Evolutionary conservation across 1,140 invertebrate genomes (phyloP).

Genomic region (Ceratosolen solmsi): DNA sequence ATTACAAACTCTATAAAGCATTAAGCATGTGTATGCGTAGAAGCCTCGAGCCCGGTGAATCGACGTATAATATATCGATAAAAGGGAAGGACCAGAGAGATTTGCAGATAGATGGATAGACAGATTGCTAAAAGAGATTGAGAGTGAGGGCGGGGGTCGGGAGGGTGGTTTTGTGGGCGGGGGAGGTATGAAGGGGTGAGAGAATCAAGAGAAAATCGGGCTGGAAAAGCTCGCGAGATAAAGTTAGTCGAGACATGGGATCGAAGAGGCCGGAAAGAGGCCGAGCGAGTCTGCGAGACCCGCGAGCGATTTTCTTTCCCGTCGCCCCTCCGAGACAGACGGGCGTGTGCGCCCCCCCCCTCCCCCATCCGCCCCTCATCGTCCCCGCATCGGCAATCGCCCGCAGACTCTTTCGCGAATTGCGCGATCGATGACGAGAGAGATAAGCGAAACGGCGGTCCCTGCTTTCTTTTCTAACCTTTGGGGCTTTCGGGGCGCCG

Average conservation of each 20-base stretch:
- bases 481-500: neutral
- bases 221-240: slow-evolving; percentile 37
- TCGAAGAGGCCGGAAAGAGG: slow-evolving; percentile 46
- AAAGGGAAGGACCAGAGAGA: neutral
- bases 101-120: neutral
- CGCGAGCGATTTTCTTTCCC: slow-evolving; percentile 34
- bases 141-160: neutral
- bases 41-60: neutral
- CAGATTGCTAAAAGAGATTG: neutral
- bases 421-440: neutral
- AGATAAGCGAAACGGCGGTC: neutral
- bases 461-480: neutral
- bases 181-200: neutral
- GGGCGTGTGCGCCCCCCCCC: too few species aligned
- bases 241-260: slow-evolving; percentile 30
- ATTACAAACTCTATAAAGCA: neutral
- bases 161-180: neutral
- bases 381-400: slow-evolving; percentile 14
- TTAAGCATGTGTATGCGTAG: neutral
- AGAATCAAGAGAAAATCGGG: slow-evolving; percentile 25
- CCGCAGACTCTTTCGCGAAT: slow-evolving; percentile 22
- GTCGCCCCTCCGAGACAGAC: neutral
- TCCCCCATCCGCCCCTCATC: neutral
- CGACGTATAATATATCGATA: slow-evolving; percentile 4
- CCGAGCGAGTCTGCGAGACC: slow-evolving; percentile 10